Conservation (phyloP, 2,888 invertebrate genomes). For the Himalopsyche kuldschensis region DNA sequence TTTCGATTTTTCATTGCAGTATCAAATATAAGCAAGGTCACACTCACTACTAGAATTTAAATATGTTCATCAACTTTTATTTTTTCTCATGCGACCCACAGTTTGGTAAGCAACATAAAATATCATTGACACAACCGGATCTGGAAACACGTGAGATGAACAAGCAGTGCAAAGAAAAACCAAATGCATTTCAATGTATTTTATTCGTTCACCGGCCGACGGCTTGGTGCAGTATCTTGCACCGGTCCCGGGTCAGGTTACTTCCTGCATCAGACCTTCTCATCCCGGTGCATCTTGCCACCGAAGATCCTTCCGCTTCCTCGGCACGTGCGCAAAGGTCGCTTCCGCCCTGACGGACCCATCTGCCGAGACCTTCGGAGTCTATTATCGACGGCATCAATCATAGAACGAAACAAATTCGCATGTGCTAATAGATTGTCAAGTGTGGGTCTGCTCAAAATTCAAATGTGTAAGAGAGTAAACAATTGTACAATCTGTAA, state of each 20-base stretch:
- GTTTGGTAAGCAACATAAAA: too few species aligned
- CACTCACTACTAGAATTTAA: too few species aligned
- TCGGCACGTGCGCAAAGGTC: constrained; percentile 15
- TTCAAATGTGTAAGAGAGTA: not conserved
- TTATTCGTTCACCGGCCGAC: not conserved
- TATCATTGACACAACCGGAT: too few species aligned
- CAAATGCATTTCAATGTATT: constrained; percentile 16
- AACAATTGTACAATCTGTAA: too few species aligned
- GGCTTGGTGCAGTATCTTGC: constrained; percentile 14
- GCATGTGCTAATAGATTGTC: not conserved
- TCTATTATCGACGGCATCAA: not conserved
- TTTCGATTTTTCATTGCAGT: too few species aligned
- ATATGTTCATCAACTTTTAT: too few species aligned
- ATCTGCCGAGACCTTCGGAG: not conserved
- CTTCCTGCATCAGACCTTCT: constrained; percentile 19
- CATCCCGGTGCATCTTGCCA: constrained; percentile 5
- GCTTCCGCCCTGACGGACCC: not conserved
- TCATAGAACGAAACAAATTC: not conserved
- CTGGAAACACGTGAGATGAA: not conserved
- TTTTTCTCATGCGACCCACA: too few species aligned
- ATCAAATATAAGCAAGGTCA: too few species aligned
- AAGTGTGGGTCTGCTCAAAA: not conserved
- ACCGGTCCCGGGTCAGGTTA: constrained; percentile 28
- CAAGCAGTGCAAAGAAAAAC: not conserved
- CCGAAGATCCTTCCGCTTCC: not conserved